phyloP scores from a whole-genome alignment of 2,888 invertebrate species.

The Chymomyza caudatula region DNA sequence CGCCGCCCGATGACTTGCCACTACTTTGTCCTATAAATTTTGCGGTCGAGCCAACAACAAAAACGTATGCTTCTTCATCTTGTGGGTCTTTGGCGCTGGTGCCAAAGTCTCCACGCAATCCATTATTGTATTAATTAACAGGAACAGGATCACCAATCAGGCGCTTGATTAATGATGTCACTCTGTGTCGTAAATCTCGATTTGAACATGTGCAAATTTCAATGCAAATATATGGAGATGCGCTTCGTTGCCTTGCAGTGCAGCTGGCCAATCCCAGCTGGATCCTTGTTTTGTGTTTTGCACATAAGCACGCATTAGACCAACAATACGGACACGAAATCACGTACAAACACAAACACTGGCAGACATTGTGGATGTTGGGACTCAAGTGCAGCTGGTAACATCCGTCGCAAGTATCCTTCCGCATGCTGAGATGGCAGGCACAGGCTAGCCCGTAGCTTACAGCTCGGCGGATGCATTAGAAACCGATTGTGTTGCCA shows the following conservation, averaged over 20 bases:
- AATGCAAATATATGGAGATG: slow-evolving; percentile 68
- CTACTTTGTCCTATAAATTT: neutral
- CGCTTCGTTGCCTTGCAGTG: slow-evolving; percentile 29
- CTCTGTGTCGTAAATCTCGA: slow-evolving; percentile 78
- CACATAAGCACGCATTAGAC: slow-evolving; percentile 64
- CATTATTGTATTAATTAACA: slow-evolving; percentile 79
- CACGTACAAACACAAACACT: slow-evolving; percentile 10
- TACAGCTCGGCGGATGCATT: slow-evolving; percentile 53
- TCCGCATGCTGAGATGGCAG: slow-evolving; percentile 28
- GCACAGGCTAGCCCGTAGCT: neutral
- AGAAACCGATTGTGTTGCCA: slow-evolving; percentile 48
- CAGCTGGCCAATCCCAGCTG: neutral
- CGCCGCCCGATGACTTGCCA: slow-evolving; percentile 7
- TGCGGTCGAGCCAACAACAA: slow-evolving; percentile 11
- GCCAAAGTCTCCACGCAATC: slow-evolving; percentile 63
- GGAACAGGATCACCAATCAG: slow-evolving; percentile 79
- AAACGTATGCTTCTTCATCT: slow-evolving; percentile 31
- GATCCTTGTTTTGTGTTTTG: slow-evolving; percentile 24
- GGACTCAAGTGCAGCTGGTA: neutral
- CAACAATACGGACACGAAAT: slow-evolving; percentile 19
- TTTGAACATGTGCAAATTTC: slow-evolving; percentile 76
- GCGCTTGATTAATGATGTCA: slow-evolving; percentile 79
- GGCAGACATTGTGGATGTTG: neutral
- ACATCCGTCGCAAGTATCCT: slow-evolving; percentile 37
- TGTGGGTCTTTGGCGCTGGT: slow-evolving; percentile 16